A percentile compares a stretch with the other conserved stretches of the same genome.
phyloP scores from a whole-genome alignment of 2,113 vertebrate species.

The Cervus canadensis region DNA sequence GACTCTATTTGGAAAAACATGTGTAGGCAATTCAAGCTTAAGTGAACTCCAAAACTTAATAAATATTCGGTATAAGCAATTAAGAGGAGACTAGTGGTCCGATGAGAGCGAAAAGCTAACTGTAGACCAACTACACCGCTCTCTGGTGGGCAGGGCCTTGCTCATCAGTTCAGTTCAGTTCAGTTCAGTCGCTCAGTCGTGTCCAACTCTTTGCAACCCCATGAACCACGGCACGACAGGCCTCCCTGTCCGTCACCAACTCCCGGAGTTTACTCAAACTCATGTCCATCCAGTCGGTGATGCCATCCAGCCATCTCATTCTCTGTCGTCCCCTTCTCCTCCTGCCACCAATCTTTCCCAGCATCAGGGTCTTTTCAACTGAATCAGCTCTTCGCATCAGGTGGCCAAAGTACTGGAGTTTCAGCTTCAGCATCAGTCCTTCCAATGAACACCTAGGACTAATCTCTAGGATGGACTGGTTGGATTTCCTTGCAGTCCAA shows the following conservation, averaged over 20 bases:
- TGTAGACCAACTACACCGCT: background rate
- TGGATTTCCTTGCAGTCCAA: background rate
- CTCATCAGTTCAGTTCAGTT: background rate
- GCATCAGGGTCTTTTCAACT: background rate
- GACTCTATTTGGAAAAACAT: background rate
- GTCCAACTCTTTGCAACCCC: background rate
- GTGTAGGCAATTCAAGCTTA: background rate
- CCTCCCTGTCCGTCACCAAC: background rate
- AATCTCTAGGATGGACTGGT: background rate
- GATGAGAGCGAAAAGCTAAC: background rate
- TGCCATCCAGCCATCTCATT: background rate
- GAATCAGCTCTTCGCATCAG: accelerated
- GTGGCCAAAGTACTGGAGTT: background rate
- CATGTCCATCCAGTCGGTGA: background rate
- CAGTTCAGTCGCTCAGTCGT: background rate
- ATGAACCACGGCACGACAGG: background rate
- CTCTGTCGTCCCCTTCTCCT: background rate
- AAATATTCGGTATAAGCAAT: background rate
- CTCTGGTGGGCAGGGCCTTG: background rate
- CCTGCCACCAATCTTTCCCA: background rate
- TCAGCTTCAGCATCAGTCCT: background rate
- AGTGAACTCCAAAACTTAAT: background rate
- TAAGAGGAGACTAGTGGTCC: background rate
- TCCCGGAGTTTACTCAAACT: background rate
- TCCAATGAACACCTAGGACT: background rate